These are phyloP conservation scores for Tenebrosternarchus preto DNA, from an alignment of 2,113 vertebrate species.

Conservation along the genomic window DNA sequence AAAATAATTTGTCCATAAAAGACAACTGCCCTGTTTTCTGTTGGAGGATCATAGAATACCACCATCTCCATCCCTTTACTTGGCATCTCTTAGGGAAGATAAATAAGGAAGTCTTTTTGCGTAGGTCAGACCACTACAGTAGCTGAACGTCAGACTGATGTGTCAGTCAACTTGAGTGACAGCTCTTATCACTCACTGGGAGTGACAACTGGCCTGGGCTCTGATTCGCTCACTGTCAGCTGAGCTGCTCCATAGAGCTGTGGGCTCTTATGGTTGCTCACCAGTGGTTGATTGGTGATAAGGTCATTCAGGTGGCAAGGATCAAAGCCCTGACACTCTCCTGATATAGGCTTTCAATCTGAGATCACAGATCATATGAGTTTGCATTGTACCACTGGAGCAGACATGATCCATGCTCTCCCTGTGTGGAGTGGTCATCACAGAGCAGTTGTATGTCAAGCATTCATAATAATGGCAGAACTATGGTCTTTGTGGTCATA, in stretches of 20 bases:
- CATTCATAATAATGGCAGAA: no score
- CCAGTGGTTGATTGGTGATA: slow-evolving; percentile 69
- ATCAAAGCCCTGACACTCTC: slow-evolving; percentile 40
- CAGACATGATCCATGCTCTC: background rate
- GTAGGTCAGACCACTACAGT: slow-evolving; percentile 43
- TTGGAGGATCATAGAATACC: background rate
- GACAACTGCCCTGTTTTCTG: background rate
- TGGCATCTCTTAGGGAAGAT: slow-evolving; percentile 45
- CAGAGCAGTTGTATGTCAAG: no score
- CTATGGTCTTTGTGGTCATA: no score
- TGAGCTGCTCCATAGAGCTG: slow-evolving; percentile 57
- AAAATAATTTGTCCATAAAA: no score
- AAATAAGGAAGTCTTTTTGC: slow-evolving; percentile 47
- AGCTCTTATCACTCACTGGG: slow-evolving; percentile 65
- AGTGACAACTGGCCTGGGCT: slow-evolving; percentile 60
- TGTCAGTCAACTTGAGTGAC: slow-evolving; percentile 71
- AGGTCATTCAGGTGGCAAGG: slow-evolving; percentile 56
- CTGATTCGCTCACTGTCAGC: slow-evolving; percentile 54
- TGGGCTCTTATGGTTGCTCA: slow-evolving; percentile 59
- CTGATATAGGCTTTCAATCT: background rate
- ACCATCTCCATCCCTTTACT: slow-evolving; percentile 49
- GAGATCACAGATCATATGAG: slow-evolving; percentile 20
- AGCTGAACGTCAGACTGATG: slow-evolving; percentile 55
- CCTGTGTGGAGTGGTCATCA: background rate
- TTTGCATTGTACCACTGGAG: background rate